These are phyloP conservation scores for Oxycera nigricornis DNA, from an alignment of 2,888 invertebrate species.

Conservation along the genomic window DNA sequence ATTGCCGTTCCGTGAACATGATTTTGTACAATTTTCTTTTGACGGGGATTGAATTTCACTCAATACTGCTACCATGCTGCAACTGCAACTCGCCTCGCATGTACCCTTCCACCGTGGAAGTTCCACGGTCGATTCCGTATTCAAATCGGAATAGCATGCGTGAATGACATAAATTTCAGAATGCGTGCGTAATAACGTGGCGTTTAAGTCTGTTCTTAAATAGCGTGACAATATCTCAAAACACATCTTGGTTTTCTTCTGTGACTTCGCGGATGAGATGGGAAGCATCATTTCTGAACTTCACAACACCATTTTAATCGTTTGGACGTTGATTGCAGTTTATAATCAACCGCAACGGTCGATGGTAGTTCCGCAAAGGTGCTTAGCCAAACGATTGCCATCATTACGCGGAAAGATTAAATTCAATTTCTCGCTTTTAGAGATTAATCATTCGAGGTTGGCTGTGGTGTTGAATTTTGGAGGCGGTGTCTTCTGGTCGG, in stretches of 20 bases:
- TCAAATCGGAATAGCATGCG: background rate
- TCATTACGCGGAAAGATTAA: no score
- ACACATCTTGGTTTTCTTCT: background rate
- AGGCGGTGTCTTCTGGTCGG: background rate
- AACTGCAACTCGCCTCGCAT: background rate
- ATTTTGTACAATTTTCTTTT: background rate
- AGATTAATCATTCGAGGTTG: no score
- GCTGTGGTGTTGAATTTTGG: background rate
- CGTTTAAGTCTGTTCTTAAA: background rate
- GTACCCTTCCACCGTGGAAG: no score
- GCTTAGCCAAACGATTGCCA: no score
- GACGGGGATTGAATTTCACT: background rate
- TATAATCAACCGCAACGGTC: no score
- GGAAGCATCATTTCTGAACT: no score
- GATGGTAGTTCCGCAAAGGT: no score
- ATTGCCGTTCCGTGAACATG: background rate
- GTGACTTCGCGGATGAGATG: no score
- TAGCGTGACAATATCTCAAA: background rate
- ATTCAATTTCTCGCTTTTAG: no score
- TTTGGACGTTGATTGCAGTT: no score
- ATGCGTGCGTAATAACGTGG: background rate
- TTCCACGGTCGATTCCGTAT: background rate
- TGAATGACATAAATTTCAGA: background rate
- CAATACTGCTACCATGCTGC: slow-evolving; percentile 10
- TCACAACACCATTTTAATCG: no score